Base-by-base conservation (phyloP, 2,888 invertebrate genomes). In the Drosophila sordidula region DNA sequence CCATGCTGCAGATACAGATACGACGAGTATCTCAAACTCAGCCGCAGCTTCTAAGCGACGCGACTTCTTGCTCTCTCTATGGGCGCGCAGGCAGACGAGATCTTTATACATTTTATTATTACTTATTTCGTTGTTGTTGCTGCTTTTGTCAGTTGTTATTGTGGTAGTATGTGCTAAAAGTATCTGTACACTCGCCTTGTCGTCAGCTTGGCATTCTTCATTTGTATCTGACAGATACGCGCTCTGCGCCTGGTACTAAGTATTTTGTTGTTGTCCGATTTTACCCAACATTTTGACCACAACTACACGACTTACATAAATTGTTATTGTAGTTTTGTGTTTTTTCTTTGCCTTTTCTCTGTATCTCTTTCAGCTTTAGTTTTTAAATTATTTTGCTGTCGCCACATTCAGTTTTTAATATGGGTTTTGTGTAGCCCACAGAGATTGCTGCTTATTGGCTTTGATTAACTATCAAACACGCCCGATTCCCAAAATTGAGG, bases 71-170 rank as follows among this genome's bases (percentile, higher is more conserved):
- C 41, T 47, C 25, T 49, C 22, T 54, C 32, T 42, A 14, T 16
- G n/a, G 50, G 46, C 51, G 32, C 41, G 39, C 45, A 16, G 44
- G 71, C 62, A 44, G 49, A 75, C 56, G 70, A 70, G 77, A 76
- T 76, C 66, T 76, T 71, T 71, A 66, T 47, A 71, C 42, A 29
- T 76, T 74, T 59, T 75, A 44, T 75, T 71, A 61, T 66, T 71
- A 70, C 54, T 65, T 39, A 29, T 25, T 41, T 54, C 49, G 41
- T 45, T 63, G 26, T 39, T 58, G 39, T 22, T 67, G 34, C 18
- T 46, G 14, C 26, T 36, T 36, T 36, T 36, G 18, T 36, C 25
- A 29, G 42, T 67, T 56, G 59, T 42, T 56, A 29, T 42, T 59
- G 41, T 34, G 34, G 34, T 57, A 42, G 59, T 70, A 57, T 75